Conservation (phyloP, 2,797 vertebrate species). For the Rhabdophis nuchalis region DNA sequence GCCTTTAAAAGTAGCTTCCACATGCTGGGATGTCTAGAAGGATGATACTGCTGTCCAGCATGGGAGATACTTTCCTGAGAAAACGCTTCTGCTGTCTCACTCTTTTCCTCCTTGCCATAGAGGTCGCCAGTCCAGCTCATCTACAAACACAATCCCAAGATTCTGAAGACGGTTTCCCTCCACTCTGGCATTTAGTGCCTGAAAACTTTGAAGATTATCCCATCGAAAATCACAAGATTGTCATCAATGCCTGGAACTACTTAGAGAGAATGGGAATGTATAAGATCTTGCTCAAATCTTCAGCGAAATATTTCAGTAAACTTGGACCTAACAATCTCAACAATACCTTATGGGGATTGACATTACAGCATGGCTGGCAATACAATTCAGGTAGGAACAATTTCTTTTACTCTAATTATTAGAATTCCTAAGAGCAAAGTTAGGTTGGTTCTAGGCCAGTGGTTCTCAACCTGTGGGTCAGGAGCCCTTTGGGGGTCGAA, state of each 20-base stretch:
- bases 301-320: constrained; percentile 71
- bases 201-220: constrained; percentile 64
- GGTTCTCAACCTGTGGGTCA: too few relatives aligned
- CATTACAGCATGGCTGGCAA: constrained; percentile 84
- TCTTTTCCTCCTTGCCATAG: background rate
- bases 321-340: constrained; percentile 68
- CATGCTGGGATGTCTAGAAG: background rate
- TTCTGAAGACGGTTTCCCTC: constrained; percentile 50
- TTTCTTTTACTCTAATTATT: background rate
- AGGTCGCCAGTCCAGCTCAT: background rate
- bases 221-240: constrained; percentile 46
- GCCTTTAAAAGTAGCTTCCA: constrained; percentile 44
- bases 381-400: constrained; percentile 74
- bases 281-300: constrained; percentile 72
- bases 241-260: constrained; percentile 77
- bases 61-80: background rate
- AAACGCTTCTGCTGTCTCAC: constrained; percentile 34
- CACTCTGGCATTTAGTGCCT: constrained; percentile 72
- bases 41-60: constrained; percentile 16
- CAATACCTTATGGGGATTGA: constrained; percentile 82
- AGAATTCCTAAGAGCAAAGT: background rate
- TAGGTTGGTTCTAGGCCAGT: background rate
- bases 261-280: constrained; percentile 76
- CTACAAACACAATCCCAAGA: rapidly evolving
- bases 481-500: too few relatives aligned